Evolutionary conservation across 2,113 vertebrate genomes (phyloP).

Genomic region (Apteryx mantelli): DNA sequence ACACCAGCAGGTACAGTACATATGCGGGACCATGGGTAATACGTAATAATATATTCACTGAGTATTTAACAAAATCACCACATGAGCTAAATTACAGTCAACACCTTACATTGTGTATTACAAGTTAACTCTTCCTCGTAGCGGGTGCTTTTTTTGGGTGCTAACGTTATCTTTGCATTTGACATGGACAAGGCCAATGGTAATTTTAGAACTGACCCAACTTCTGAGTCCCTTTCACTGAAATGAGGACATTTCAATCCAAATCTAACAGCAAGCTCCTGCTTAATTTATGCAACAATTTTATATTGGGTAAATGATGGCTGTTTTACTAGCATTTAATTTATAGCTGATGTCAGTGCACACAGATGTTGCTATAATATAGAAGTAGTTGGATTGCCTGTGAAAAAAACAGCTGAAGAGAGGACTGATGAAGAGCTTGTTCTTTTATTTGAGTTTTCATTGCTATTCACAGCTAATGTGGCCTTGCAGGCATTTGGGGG

Average conservation of each 20-base stretch:
- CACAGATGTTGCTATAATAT: not conserved
- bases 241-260: not conserved
- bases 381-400: not conserved
- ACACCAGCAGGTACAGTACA: rapidly evolving
- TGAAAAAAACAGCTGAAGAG: not conserved
- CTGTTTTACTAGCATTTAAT: not conserved
- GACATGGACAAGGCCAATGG: not conserved
- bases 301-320: not conserved
- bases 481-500: not conserved
- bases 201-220: not conserved
- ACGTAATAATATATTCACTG: not conserved
- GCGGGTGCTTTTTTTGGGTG: not conserved
- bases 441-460: not conserved
- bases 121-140: not conserved
- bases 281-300: not conserved
- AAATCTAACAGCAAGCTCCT: not conserved
- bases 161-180: not conserved
- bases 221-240: not conserved
- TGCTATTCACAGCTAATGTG: not conserved
- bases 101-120: not conserved
- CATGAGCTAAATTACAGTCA: not conserved
- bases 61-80: not conserved
- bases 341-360: not conserved
- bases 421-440: not conserved
- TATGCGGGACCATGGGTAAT: rapidly evolving